Base-by-base conservation (phyloP, 2,888 invertebrate genomes). In the Charanyca ferruginea region DNA sequence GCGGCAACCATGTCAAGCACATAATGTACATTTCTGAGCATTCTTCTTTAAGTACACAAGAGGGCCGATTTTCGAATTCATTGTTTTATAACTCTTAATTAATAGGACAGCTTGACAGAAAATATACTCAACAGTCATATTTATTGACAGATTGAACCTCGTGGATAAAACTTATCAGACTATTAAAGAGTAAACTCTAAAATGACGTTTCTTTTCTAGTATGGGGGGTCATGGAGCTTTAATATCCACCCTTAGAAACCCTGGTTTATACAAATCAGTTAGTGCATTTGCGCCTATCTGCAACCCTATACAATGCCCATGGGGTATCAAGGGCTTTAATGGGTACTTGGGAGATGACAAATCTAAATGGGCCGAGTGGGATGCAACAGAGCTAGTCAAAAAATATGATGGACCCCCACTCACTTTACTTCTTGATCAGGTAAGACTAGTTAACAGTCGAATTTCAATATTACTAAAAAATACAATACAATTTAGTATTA, bases 191-290 rank as follows among this genome's bases (percentile, higher is more conserved):
- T 28, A 6, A 35, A 35, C 4, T 2, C 11, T n/a, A 38, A 35
- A 23, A 13, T 11, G 0, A 45, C 0, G 1, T 22, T 28, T 20
- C 48, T 16, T 66, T 95, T 96, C 52, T 89, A 99, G 99, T 88
- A 99, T 99, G 99, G 99, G 99, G 68, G 99, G 99, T 25, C 99
- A 99, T 94, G 99, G 99, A 35, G 99, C 99, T 18, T 90, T 99
- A 52, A 97, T 99, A 59, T 98, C 98, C 87, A 98, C 98, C 6
- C 92, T 99, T 47, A 98, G 98, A 91, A 99, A 98, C 92, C 99
- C 99, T 11, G 98, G 98, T 16, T 93, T 97, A 65, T 99, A 98
- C 92, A 97, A 97, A 85, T 97, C 98, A 9, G 98, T 99, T 0
- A 99, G 99, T 73, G 99, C 98, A 6, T 99, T 99, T 96, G 97